Evolutionary conservation across 2,113 vertebrate genomes (phyloP), one percentile per base, ranked within the genome.

Genomic region (Brachyhypopomus occidentalis): DNA sequence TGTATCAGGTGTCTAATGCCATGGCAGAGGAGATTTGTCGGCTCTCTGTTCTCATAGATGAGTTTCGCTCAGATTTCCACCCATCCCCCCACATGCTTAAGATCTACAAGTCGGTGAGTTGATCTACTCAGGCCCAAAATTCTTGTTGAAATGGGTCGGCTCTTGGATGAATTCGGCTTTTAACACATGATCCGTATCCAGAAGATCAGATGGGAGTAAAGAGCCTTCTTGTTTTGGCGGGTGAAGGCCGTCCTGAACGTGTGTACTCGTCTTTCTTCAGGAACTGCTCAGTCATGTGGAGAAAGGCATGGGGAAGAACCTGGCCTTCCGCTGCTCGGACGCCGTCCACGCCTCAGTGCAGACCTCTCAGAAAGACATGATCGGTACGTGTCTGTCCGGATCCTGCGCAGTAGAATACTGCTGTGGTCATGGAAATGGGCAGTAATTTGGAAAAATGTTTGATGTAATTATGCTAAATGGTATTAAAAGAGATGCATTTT

Each of bases 11-110:
- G 77, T 98, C 97, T 12, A 92, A 83, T 82, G 97, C 97, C 77
- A 98, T 98, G 97, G 96, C 93, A 2, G 96, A 99, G 87, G 98
- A 99, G 92, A 99, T 99, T 84, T 96, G 96, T 86, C 95, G 96
- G 75, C 95, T 98, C n/a, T 95, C 97, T 0, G 91, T 96, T 79
- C 93, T 99, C 84, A 95, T 99, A 60, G 95, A 98, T 72, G 96
- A 97, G 88, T 99, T 98, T 93, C 93, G 87, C 22, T 87, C 93
- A 2, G 97, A 98, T 87, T 99, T 99, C 87, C 96, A 99, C 87
- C 94, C 96, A 17, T 96, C 95, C 48, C 90, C 92, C 70, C 94
- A 97, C 64, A 94, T 98, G 66, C 82, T 99, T 77, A 97, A 96
- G 89, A 86, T 94, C 19, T 98, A 98, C 88, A 98, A 98, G 87